A percentile compares a stretch with the other conserved stretches of the same genome.
These are phyloP conservation scores for Ciconia boyciana DNA, from an alignment of 2,113 vertebrate genomes.

Conservation along the genomic window DNA sequence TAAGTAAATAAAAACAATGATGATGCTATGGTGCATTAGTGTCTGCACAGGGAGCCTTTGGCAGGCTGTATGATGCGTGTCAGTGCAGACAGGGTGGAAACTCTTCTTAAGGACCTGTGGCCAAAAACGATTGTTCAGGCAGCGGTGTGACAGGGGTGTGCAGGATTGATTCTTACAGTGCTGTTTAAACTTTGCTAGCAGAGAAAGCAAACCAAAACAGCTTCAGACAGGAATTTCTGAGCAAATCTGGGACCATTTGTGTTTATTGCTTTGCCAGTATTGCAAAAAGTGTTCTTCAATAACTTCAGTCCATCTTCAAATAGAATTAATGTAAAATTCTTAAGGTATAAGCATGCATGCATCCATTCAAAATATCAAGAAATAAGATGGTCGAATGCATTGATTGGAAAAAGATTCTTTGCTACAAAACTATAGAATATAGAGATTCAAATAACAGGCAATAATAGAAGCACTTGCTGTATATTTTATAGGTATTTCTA, in stretches of 20 bases:
- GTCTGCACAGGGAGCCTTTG: neutral
- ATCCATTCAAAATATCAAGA: neutral
- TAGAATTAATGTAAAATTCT: neutral
- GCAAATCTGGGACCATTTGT: neutral
- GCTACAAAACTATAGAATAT: neutral
- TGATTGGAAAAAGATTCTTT: neutral
- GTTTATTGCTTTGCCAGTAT: neutral
- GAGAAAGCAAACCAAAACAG: neutral
- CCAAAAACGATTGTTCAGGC: neutral
- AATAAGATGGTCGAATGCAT: neutral
- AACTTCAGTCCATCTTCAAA: neutral
- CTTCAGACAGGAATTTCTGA: neutral
- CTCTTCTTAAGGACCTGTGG: neutral
- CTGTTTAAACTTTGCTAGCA: neutral
- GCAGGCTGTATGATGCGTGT: neutral
- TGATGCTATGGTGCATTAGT: neutral
- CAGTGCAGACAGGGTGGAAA: neutral
- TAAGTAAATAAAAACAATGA: neutral
- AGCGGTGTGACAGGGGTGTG: neutral
- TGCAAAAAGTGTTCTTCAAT: neutral
- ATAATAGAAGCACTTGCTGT: neutral
- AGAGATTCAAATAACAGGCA: neutral
- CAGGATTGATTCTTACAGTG: conserved; percentile 31
- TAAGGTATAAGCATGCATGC: neutral
- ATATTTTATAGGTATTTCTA: neutral